Evolutionary conservation across 2,797 vertebrate species (phyloP).

Genomic region (Eidolon dupreanum): DNA sequence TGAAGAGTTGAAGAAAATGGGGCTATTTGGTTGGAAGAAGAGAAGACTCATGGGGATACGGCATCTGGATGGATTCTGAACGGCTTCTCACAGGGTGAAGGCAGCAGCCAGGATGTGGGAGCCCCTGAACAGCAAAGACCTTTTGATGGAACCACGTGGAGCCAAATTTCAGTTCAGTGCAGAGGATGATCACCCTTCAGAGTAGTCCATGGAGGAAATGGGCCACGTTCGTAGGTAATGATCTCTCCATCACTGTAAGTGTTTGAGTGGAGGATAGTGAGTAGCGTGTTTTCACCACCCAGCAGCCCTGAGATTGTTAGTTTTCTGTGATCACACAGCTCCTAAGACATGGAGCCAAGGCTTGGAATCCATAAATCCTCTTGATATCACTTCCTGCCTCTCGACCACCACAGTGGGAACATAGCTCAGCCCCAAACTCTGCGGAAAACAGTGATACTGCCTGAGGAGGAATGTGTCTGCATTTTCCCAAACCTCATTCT

Average conservation of each 20-base stretch:
- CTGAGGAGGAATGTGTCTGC: neutral
- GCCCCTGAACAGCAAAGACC: neutral
- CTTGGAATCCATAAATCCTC: slow-evolving; percentile 8
- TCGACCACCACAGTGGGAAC: neutral
- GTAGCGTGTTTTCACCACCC: neutral
- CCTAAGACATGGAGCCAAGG: neutral
- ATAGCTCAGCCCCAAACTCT: neutral
- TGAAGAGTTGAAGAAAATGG: neutral
- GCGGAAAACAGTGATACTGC: neutral
- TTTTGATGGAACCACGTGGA: neutral
- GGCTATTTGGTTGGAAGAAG: neutral
- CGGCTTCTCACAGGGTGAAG: neutral
- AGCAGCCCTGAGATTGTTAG: neutral
- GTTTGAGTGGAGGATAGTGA: neutral
- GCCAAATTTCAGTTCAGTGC: neutral
- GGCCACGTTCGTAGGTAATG: neutral
- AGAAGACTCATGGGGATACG: neutral
- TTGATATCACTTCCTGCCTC: neutral
- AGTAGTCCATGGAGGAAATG: neutral
- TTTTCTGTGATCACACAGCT: neutral
- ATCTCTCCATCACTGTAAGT: neutral
- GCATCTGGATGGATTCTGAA: neutral
- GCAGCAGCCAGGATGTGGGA: neutral
- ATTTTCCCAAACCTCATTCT: neutral
- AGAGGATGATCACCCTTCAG: neutral